Evolutionary conservation across 2,113 vertebrate genomes (phyloP), one percentile per base, ranked within the genome.

Genomic region (Saccopteryx bilineata): DNA sequence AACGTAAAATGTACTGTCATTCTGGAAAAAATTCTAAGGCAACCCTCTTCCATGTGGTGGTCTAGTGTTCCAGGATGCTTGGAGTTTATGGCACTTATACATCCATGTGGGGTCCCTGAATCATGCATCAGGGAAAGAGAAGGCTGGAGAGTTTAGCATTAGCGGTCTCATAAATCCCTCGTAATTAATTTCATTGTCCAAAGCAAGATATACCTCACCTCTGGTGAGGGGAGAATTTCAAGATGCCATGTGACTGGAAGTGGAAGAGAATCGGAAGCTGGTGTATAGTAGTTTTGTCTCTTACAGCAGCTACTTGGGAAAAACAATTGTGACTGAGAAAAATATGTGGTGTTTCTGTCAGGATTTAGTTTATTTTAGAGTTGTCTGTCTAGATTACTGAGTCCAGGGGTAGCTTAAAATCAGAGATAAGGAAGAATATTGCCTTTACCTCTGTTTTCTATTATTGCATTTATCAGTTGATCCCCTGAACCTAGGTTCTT

Each of bases 341-440:
- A 75, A 79, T 13, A 52, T 23, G 11, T 26, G 24, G 78, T 61
- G 2, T 83, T 72, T 63, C 80, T 72, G 11, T 75, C 15, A 86
- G 46, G 46, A 69, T 75, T 71, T 89, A 69, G 11, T 21, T 24
- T 86, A 24, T 74, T 1, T 50, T 61, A 63, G 48, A 86, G 31
- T 72, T 72, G 26, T 39, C 78, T 84, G 5, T 54, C 68, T 74
- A 58, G 23, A 68, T 78, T 87, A 69, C 18, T 83, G 26, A 75
- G 24, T 90, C 19, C 23, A 94, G 52, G 26, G 11, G 5, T 63
- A 80, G 46, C 28, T 83, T 94, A 87, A 61, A 80, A 52, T 89
- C 65, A 92, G 28, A n/a, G 69, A 69, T 71, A 75, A 84, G 58
- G 24, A 80, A 88, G 33, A 61, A 80, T 84, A 23, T 65, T 90